Conservation (phyloP, 2,888 invertebrate genomes). For the Ariolimax columbianus region DNA sequence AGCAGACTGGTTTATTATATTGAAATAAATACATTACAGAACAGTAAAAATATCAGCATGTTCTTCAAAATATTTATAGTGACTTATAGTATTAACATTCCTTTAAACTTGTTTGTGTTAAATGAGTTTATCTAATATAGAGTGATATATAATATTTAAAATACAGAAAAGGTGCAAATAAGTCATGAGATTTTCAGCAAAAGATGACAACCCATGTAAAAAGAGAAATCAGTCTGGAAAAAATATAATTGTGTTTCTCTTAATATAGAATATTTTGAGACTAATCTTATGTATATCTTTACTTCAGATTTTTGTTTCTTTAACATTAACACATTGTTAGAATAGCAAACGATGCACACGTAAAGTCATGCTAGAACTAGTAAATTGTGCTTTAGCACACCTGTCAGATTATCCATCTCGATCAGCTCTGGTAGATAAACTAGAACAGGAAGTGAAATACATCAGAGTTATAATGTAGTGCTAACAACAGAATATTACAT, state of each 20-base stretch:
- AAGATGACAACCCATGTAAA: too few relatives aligned
- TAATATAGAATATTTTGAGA: too few relatives aligned
- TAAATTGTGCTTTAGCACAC: slow-evolving; percentile 52
- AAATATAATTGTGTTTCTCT: too few relatives aligned
- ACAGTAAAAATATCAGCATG: background rate
- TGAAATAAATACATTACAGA: background rate
- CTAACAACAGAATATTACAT: background rate
- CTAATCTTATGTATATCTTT: background rate
- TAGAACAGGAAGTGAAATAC: slow-evolving; percentile 26
- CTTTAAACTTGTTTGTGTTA: too few relatives aligned
- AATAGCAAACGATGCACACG: background rate
- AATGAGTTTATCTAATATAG: too few relatives aligned
- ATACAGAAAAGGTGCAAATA: too few relatives aligned
- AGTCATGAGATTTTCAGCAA: too few relatives aligned
- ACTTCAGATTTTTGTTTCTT: background rate
- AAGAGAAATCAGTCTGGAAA: too few relatives aligned
- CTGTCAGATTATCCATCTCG: slow-evolving; percentile 65
- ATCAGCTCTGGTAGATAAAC: slow-evolving; percentile 52
- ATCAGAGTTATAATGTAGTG: background rate
- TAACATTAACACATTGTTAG: background rate
- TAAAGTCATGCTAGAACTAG: background rate
- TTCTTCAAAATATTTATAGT: background rate
- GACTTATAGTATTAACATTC: too few relatives aligned
- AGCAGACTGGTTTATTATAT: background rate
- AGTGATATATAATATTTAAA: too few relatives aligned